Conservation (phyloP, 2,113 vertebrate genomes). For the Capricornis sumatraensis region DNA sequence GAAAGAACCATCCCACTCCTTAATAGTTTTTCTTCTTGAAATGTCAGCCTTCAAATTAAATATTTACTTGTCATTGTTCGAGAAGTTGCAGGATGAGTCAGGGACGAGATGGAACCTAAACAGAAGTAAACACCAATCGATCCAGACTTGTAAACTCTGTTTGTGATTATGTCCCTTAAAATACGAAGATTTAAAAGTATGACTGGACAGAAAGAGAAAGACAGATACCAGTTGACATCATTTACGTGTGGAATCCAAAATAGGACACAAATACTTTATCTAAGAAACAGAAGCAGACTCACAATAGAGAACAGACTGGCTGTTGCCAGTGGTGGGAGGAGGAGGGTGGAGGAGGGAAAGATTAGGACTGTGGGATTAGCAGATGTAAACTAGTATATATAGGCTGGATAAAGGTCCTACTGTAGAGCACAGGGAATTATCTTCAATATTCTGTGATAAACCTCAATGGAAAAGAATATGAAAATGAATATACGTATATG, state of each 20-base stretch:
- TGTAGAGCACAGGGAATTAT: background rate
- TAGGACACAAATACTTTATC: background rate
- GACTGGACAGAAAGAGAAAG: background rate
- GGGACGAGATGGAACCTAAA: background rate
- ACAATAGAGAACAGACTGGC: background rate
- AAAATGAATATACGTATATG: background rate
- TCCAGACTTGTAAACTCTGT: background rate
- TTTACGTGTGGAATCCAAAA: background rate
- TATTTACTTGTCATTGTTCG: background rate
- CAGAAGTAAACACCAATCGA: background rate
- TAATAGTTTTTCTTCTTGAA: background rate
- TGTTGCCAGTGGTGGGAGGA: background rate
- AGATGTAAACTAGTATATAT: background rate
- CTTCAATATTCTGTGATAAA: background rate
- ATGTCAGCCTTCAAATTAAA: background rate
- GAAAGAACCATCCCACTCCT: background rate
- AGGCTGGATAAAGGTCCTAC: background rate
- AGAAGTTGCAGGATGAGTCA: background rate
- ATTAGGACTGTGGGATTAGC: background rate
- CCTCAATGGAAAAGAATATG: background rate
- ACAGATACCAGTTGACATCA: background rate
- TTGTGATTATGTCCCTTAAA: background rate
- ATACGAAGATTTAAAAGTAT: background rate
- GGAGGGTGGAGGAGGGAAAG: background rate
- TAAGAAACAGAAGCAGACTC: background rate